phyloP scores from a whole-genome alignment of 2,797 vertebrate genomes.

The Schizothorax lantsangensis region DNA sequence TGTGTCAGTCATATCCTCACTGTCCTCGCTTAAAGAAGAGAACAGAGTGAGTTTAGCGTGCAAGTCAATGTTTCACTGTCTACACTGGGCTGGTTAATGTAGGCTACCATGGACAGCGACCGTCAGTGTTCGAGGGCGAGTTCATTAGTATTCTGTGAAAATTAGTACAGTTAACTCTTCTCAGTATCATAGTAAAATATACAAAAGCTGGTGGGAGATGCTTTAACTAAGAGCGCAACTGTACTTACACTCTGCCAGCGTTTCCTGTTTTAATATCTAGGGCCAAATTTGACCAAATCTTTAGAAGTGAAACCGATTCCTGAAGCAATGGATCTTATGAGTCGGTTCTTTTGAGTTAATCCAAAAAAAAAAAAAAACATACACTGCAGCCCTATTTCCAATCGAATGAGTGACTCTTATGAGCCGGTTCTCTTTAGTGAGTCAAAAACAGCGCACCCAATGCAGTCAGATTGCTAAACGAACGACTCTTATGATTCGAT shows the following conservation, averaged over 20 bases:
- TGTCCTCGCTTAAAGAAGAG: not conserved
- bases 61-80: not conserved
- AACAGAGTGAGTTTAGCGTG: not conserved
- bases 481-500: not conserved
- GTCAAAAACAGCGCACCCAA: not conserved
- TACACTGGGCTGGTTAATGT: constrained; percentile 30
- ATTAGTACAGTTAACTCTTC: not conserved
- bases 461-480: not conserved
- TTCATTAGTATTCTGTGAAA: not conserved
- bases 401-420: not conserved
- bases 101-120: constrained; percentile 63
- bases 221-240: not conserved
- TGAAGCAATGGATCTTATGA: not conserved
- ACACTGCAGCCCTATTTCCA: not conserved
- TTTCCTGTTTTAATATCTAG: not conserved
- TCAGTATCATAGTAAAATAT: not conserved
- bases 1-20: not conserved
- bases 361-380: not conserved
- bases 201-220: not conserved
- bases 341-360: not conserved
- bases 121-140: not conserved
- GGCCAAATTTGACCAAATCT: not conserved
- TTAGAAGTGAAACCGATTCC: not conserved
- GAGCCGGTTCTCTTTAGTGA: not conserved
- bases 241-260: not conserved